These are phyloP conservation scores for Ondatra zibethicus DNA, from an alignment of 2,113 vertebrate species.

Conservation along the genomic window DNA sequence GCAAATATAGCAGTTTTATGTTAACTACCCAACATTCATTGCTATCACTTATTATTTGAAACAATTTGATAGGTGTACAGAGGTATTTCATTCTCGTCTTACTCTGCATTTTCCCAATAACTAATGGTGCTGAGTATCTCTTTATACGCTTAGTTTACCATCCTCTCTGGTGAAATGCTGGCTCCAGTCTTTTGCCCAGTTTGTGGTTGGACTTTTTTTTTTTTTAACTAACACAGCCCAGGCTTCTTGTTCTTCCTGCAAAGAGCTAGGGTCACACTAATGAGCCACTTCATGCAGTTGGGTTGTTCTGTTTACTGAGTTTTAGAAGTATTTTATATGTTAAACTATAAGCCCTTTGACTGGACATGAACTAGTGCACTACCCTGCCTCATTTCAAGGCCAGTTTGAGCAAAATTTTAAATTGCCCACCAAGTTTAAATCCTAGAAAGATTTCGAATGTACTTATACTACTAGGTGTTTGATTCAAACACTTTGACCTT, in stretches of 20 bases:
- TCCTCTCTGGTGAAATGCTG: background rate
- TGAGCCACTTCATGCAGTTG: background rate
- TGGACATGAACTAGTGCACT: background rate
- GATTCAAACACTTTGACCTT: background rate
- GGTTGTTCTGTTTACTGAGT: background rate
- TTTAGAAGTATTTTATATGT: background rate
- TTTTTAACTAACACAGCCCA: too few relatives aligned
- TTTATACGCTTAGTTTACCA: background rate
- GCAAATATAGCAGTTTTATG: background rate
- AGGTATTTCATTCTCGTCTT: conserved; percentile 4
- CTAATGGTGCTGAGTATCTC: background rate
- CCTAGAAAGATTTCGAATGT: background rate
- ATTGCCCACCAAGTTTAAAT: background rate
- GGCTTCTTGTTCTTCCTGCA: background rate
- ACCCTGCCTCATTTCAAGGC: background rate
- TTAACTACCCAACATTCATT: background rate
- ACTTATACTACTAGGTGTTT: background rate
- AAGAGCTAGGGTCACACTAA: background rate
- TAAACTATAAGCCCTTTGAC: background rate
- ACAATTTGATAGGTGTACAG: background rate
- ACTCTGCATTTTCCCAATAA: background rate
- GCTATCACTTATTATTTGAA: background rate
- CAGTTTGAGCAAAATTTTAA: conserved; percentile 1
- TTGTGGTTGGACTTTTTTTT: background rate
- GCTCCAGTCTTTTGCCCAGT: background rate